phyloP scores from a whole-genome alignment of 2,113 vertebrate species.

The Clarias magur region DNA sequence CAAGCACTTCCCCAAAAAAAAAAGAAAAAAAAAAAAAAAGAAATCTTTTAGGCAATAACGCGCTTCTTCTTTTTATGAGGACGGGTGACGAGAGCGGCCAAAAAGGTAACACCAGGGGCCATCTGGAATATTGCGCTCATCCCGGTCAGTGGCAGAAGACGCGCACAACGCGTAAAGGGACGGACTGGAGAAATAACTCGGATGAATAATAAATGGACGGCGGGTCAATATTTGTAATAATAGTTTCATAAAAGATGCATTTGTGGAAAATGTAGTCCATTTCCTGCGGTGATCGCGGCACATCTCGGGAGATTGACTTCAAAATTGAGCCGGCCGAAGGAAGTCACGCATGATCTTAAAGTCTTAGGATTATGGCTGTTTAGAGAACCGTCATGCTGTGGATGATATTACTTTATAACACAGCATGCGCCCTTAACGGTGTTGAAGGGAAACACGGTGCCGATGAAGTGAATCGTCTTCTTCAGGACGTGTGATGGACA shows the following conservation, averaged over 20 bases:
- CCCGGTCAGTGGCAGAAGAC: constrained; percentile 52
- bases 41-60: constrained; percentile 61
- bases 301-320: neutral
- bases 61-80: constrained; percentile 14
- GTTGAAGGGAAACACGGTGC: neutral
- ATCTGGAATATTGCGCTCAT: constrained; percentile 63
- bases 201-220: constrained; percentile 69
- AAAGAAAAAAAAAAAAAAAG: neutral
- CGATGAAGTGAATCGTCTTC: neutral
- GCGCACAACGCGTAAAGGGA: constrained; percentile 61
- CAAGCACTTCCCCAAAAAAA: constrained; percentile 53
- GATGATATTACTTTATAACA: neutral
- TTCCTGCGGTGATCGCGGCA: constrained; percentile 19
- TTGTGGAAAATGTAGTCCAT: constrained; percentile 65
- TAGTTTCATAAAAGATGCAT: constrained; percentile 57
- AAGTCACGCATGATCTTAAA: constrained; percentile 13
- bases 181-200: constrained; percentile 59
- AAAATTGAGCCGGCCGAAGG: neutral
- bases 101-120: constrained; percentile 39
- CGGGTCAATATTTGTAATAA: constrained; percentile 66
- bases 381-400: neutral
- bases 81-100: constrained; percentile 14
- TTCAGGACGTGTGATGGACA: neutral
- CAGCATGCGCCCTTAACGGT: neutral
- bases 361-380: neutral